phyloP scores from a whole-genome alignment of 2,113 vertebrate genomes.

The Origma solitaria region DNA sequence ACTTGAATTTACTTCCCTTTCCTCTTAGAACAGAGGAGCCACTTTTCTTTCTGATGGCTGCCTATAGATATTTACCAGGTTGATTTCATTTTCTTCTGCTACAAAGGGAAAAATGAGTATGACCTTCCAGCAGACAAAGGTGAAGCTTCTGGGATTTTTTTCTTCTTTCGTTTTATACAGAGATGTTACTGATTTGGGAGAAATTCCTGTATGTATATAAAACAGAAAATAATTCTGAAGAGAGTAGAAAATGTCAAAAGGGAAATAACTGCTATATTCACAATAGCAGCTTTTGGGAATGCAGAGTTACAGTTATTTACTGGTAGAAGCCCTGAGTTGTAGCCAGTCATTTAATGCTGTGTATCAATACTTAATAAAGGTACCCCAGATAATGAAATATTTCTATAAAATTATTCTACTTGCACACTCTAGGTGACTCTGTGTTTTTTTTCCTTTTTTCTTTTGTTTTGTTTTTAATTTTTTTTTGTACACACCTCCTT shows the following conservation, averaged over 20 bases:
- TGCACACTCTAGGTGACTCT: background rate
- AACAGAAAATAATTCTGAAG: background rate
- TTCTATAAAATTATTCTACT: background rate
- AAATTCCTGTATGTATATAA: background rate
- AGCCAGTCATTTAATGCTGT: background rate
- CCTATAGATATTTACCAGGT: constrained; percentile 37
- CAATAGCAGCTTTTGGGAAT: background rate
- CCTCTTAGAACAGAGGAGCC: constrained; percentile 9
- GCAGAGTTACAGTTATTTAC: background rate
- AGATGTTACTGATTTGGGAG: background rate
- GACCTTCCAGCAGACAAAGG: constrained; percentile 32
- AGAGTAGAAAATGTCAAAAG: background rate
- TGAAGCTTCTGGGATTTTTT: constrained; percentile 2
- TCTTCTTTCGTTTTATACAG: background rate
- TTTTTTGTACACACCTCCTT: background rate
- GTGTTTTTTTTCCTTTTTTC: rapidly evolving
- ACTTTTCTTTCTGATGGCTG: constrained; percentile 45
- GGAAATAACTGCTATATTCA: background rate
- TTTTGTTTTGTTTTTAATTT: background rate
- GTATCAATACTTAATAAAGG: background rate
- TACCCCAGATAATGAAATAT: background rate
- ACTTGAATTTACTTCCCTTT: constrained; percentile 24
- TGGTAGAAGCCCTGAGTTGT: background rate
- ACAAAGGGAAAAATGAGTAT: background rate
- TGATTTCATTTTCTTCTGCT: constrained; percentile 39